A percentile compares a stretch with the other conserved stretches of the same genome.
Evolutionary conservation across 2,888 invertebrate species (phyloP).

Genomic region (Dicranocentrus wangi): DNA sequence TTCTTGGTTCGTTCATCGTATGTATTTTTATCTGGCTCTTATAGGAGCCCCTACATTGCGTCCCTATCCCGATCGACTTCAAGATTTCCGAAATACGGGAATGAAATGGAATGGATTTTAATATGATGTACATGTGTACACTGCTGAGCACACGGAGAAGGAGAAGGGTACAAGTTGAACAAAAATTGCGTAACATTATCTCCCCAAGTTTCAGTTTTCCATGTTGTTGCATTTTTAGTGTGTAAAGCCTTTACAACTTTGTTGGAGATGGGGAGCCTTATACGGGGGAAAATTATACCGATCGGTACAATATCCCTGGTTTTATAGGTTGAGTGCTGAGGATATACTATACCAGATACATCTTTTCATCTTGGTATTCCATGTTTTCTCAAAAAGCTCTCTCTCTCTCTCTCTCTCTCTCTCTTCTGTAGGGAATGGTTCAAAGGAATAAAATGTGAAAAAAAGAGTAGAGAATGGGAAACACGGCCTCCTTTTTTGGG

Average conservation of each 20-base stretch:
- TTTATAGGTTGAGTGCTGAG: no score
- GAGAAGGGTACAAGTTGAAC: not conserved
- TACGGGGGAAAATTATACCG: no score
- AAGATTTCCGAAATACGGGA: no score
- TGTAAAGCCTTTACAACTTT: not conserved
- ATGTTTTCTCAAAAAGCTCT: constrained; percentile 18
- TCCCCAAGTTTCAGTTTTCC: not conserved
- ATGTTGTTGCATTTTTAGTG: not conserved
- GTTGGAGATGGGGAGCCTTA: not conserved
- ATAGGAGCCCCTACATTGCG: not conserved
- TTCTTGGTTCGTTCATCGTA: constrained; percentile 18
- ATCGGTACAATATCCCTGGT: no score
- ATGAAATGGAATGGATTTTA: constrained; percentile 14
- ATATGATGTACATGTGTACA: not conserved
- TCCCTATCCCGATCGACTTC: no score
- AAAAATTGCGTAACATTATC: constrained; percentile 5
- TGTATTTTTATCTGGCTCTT: constrained; percentile 14
- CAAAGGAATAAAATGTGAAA: constrained; percentile 43
- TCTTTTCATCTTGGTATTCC: constrained; percentile 8
- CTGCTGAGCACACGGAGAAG: not conserved
- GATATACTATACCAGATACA: constrained; percentile 18
- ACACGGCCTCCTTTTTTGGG: constrained; percentile 57
- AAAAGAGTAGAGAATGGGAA: constrained; percentile 22
- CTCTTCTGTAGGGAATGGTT: constrained; percentile 11
- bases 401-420: not conserved